phyloP scores from a whole-genome alignment of 1,140 invertebrate genomes.

The Lutraria rhynchaena region DNA sequence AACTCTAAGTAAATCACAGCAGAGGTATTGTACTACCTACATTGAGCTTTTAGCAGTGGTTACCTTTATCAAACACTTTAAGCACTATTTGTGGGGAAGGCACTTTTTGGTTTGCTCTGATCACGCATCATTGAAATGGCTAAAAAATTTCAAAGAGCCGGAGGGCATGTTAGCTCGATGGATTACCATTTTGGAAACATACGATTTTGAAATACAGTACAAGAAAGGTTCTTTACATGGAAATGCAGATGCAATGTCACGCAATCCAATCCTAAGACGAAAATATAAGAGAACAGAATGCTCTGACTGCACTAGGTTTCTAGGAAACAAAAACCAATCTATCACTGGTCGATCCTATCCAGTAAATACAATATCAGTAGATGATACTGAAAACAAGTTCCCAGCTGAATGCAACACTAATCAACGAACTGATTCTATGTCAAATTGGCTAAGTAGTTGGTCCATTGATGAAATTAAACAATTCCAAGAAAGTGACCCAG shows the following conservation, averaged over 20 bases:
- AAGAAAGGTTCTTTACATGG: conserved; percentile 10
- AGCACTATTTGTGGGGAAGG: conserved; percentile 30
- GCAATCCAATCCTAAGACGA: background rate
- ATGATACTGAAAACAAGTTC: no score
- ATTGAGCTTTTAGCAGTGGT: conserved; percentile 18
- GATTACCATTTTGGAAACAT: background rate
- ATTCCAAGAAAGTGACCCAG: no score
- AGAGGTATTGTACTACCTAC: conserved; percentile 10
- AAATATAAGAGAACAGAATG: no score
- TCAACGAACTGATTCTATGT: no score
- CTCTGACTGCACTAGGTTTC: no score
- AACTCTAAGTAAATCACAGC: conserved; percentile 4
- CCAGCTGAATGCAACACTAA: no score
- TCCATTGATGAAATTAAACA: no score
- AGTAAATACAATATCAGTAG: no score
- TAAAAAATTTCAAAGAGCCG: conserved; percentile 27
- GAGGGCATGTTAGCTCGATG: conserved; percentile 14
- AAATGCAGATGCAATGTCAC: conserved; percentile 37
- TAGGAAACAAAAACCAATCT: no score
- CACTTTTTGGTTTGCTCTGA: conserved; percentile 19
- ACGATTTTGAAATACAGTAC: conserved; percentile 9
- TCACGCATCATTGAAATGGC: conserved; percentile 11
- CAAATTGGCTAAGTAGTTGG: no score
- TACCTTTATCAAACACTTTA: conserved; percentile 13
- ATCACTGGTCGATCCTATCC: no score